Base-by-base conservation (phyloP, 2,888 invertebrate genomes). In the Helicoverpa assulta region DNA sequence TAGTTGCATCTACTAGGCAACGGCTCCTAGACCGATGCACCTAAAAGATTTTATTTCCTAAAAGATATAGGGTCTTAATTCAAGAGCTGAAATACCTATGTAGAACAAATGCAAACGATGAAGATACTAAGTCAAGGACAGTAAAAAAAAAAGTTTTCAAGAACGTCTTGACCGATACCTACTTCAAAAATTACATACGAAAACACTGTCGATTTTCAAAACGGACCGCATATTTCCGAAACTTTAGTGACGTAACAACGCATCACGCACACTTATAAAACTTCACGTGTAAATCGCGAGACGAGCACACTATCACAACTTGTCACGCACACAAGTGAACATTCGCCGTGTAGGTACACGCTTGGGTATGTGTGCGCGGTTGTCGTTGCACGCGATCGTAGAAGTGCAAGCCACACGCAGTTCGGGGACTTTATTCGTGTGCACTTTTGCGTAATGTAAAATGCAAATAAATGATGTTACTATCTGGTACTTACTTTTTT, bases 301-400 rank as follows among this genome's bases (percentile, higher is more conserved):
- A 67, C 56, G 40, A 61, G 70, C 73, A 73, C 80, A 85, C 85
- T 76, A 62, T 21, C 67, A 54, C 60, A 62, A 21, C 16, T 33
- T 14, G 5, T 6, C n/a, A 74, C 61, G 60, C 81, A 84, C 82
- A 73, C 83, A 77, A 64, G 61, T 65, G 76, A 54, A 70, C 0
- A 21, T 57, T 33, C 12, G 26, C 54, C 19, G 61, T 82, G 72
- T 83, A 69, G 64, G 68, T 72, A 85, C 78, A 77, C 66, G 37
- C 18, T 43, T 80, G 68, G 74, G 71, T 67, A 80, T 86, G 88
- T 89, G 89, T 88, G 86, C 78, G 72, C 26, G 53, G 67, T 77
- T 84, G 88, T 84, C 74, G 87, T 85, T 90, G 91, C 92, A 92
- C 90, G 93, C 93, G 91, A 92, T 89, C 87, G 85, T 76, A 58